Base-by-base conservation (phyloP, 2,113 vertebrate genomes). In the Zingel zingel region DNA sequence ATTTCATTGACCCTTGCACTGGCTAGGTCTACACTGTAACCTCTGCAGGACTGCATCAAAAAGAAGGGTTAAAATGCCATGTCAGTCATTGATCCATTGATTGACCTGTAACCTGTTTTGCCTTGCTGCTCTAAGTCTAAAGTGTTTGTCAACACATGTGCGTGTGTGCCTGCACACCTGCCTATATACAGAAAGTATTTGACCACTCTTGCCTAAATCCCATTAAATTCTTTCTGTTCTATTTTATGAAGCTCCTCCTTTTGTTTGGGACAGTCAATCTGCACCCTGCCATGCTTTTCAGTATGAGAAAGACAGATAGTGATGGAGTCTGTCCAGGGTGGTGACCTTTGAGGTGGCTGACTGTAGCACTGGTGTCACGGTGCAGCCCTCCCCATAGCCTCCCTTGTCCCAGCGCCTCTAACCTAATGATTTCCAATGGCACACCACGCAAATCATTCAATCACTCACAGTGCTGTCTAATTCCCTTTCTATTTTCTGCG, bases 401-500 rank as follows among this genome's bases (percentile, higher is more conserved):
- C 56, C 53, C 54, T 53, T 83, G 78, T 90, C 79, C 71, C 82
- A 59, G 61, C 77, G 83, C 67, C 84, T 86, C 79, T 76, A 79
- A 87, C 81, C 74, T 86, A 94, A 93, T 82, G 87, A 93, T 94
- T 93, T 94, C 89, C 90, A 71, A 92, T 89, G 58, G 84, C 67
- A 0, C 80, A 84, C 84, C 77, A 77, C 82, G 77, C 84, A 93
- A 89, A 83, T 91, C 74, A 83, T 72, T 91, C 88, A 87, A 76
- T 92, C 86, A 88, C 65, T 84, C 74, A 82, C 86, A n/a, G 57
- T 64, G 68, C 84, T 63, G 54, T 79, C 48, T 74, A 68, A 71
- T 51, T 76, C 39, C 68, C 51, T 48, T 27, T 54, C 65, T 81
- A 16, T 79, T 36, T 27, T 73, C 74, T 75, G 25, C 9, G 1